Percentiles rank a stretch among this genome's conserved stretches.
phyloP scores from a whole-genome alignment of 37 sponge, comb jelly and placozoan genomes.

The Spongilla lacustris region DNA sequence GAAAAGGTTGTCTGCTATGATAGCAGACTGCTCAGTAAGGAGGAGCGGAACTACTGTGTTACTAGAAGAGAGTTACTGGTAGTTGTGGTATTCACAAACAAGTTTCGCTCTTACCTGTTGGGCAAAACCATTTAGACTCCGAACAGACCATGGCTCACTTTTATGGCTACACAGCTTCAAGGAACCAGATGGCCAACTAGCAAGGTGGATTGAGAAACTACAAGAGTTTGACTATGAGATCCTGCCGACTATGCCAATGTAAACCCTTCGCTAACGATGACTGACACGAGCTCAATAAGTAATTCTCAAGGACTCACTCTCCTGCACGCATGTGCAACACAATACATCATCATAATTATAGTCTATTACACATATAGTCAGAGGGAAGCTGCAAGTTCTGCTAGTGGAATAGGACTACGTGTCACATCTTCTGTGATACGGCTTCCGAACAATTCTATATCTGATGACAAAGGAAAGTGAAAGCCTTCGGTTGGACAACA shows the following conservation, averaged over 20 bases:
- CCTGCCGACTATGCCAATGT: no score
- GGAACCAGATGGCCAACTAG: no score
- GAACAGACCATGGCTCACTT: constrained; percentile 14
- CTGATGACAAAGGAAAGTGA: background rate
- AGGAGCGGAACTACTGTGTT: no score
- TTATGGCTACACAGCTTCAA: no score
- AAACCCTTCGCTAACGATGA: no score
- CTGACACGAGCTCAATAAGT: no score
- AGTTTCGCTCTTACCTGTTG: constrained; percentile 22
- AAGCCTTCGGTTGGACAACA: background rate
- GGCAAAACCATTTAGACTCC: constrained; percentile 6
- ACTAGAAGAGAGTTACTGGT: no score
- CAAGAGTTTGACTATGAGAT: no score
- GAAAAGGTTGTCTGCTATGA: constrained; percentile 18
- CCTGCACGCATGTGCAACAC: no score
- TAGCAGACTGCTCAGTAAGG: constrained; percentile 16
- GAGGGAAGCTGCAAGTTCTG: background rate
- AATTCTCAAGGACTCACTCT: no score
- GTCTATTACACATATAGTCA: background rate
- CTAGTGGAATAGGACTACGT: background rate
- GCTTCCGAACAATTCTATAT: background rate
- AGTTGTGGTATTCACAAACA: constrained; percentile 20
- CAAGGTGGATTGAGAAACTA: no score
- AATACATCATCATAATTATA: no score
- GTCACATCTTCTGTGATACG: background rate